Conservation (phyloP, 1,140 invertebrate genomes). For the Drosophila truncata region DNA sequence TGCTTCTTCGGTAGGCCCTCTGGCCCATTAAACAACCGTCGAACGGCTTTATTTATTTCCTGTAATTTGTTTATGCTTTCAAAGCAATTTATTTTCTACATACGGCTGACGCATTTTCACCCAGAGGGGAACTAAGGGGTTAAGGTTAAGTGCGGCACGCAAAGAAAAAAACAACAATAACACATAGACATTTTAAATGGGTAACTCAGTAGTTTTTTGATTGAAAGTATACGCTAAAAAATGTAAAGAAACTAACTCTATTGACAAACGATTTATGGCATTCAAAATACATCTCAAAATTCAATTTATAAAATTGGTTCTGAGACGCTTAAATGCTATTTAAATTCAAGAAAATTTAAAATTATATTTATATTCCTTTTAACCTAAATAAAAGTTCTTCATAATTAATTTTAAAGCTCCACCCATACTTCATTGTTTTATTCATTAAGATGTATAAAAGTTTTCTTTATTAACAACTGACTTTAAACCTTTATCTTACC, state of each 20-base stretch:
- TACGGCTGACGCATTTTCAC: slow-evolving; percentile 17
- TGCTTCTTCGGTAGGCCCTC: slow-evolving; percentile 21
- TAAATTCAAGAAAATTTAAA: no score
- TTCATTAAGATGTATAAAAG: not conserved
- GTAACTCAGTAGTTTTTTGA: slow-evolving; percentile 16
- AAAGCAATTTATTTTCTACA: slow-evolving; percentile 66
- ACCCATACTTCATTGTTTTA: not conserved
- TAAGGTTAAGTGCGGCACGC: slow-evolving; percentile 17
- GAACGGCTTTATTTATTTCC: slow-evolving; percentile 70
- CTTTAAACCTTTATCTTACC: not conserved
- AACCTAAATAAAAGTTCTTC: not conserved
- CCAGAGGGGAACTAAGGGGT: slow-evolving; percentile 27
- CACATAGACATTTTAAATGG: not conserved
- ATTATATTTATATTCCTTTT: no score
- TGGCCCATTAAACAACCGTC: slow-evolving; percentile 59
- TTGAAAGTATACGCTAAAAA: not conserved
- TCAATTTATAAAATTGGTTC: no score
- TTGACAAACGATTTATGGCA: not conserved
- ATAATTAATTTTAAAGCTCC: not conserved
- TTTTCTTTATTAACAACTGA: not conserved
- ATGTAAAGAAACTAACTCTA: not conserved
- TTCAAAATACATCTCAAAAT: not conserved
- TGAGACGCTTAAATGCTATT: no score
- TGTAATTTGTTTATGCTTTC: slow-evolving; percentile 81
- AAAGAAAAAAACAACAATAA: slow-evolving; percentile 10